Base-by-base conservation (phyloP, 2,888 invertebrate genomes). In the Melinopterus prodromus region DNA sequence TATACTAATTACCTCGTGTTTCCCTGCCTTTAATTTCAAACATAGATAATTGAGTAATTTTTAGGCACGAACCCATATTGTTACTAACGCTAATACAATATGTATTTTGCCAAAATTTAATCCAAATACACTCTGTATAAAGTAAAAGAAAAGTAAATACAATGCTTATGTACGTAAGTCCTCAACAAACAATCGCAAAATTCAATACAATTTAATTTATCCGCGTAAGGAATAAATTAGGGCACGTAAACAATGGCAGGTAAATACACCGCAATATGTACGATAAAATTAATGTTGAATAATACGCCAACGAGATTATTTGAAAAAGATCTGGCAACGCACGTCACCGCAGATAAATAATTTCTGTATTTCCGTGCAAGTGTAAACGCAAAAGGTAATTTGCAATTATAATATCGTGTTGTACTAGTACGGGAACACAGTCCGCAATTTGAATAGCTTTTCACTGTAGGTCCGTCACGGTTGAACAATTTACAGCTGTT, bases 401-500 rank as follows among this genome's bases (percentile, higher is more conserved):
- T 53, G 53, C 53, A 53, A 53, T 53, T 53, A 53, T 53, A 53
- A 53, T 53, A 53, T 7, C 53, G 53, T 53, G 53, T 53, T 53
- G 53, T 53, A 53, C 9, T 53, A 12, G 53, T 53, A 53, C 53
- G 53, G 5, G 53, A 53, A 53, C 53, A 53, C 53, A 53, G 7
- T 53, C 53, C 53, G 53, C 53, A 53, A 53, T 53, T 53, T 53
- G 53, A 53, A 53, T 53, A 53, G 53, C 53, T 53, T 53, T 53
- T 53, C 53, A 12, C 53, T 53, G 9, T 53, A 53, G 12, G 9
- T 53, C 53, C 53, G 53, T 53, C 53, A 53, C 53, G 53, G 53
- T 53, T 53, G 53, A 12, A 53, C 53, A 53, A 53, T 53, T 53
- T 53, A 53, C 9, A 53, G 53, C 53, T 53, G 53, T 53, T 53